Evolutionary conservation across 2,797 vertebrate species (phyloP), one percentile per base, ranked within the genome.

Genomic region (Synanceia verrucosa): DNA sequence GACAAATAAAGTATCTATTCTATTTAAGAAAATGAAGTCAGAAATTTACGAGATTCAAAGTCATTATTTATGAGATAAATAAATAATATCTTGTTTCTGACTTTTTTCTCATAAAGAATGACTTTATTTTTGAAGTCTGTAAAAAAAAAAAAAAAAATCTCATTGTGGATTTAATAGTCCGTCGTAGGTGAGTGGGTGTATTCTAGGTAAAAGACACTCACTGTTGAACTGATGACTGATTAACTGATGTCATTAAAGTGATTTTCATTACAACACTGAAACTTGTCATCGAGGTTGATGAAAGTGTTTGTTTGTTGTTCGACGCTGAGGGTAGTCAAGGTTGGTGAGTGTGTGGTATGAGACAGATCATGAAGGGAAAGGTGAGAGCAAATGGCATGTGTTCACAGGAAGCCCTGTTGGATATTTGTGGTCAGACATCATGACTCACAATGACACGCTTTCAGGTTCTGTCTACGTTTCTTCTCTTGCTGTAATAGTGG

Each of bases 371-470:
- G n/a, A 73, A 46, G 59, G 21, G 21, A 34, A 57, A 64, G 58
- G n/a, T 79, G 14, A 65, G 36, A 82, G 33, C 51, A 69, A 65
- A 39, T 56, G 6, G 33, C 36, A 39, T 65, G 12, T 26, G 26
- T 36, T 51, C 16, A 21, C 11, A 58, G n/a, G 23, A 47, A 36
- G 48, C 23, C 23, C 50, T 34, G 14, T 24, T 21, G 10, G 33
- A 59, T 53, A 43, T 59, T 21, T 78, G 68, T 78, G 76, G 73
- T 5, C 53, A 64, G 48, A 79, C 52, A 19, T 6, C 4, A 5
- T 79, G 79, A 82, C 9, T 86, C 86, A 84, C 23, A 2, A 1
- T 58, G 68, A 43, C 4, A 7, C 26, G 21, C 52, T 51, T 60
- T 65, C 16, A 39, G 43, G 6, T n/a, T 44, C 1, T 7, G 51